Conservation (phyloP, 2,888 invertebrate genomes). For the Mayetiola destructor region DNA sequence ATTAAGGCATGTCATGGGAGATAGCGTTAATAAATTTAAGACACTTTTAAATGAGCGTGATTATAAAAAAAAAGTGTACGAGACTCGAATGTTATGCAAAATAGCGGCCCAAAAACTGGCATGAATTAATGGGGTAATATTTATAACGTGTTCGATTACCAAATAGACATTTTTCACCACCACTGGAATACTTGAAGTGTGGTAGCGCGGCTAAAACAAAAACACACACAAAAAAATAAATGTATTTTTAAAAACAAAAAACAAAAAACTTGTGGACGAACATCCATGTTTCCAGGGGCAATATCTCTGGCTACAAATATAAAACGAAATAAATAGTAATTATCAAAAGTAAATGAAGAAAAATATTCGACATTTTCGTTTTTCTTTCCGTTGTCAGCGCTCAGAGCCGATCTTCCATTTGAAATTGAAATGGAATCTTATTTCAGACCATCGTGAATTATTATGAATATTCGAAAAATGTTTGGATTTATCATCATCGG, state of each 20-base stretch:
- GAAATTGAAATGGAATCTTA: conserved; percentile 4
- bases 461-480: conserved; percentile 12
- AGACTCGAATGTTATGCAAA: background rate
- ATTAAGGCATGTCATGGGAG: conserved; percentile 6
- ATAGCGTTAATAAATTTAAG: conserved; percentile 13
- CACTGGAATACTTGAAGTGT: background rate
- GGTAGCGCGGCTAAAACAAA: background rate
- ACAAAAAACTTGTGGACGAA: background rate
- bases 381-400: background rate
- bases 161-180: conserved; percentile 10
- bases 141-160: conserved; percentile 12
- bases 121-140: conserved; percentile 10
- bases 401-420: too few species aligned
- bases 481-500: conserved; percentile 2
- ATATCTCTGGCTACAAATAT: background rate
- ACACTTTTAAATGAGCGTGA: conserved; percentile 1
- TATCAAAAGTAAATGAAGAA: background rate
- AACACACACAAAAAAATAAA: background rate
- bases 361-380: background rate
- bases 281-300: background rate
- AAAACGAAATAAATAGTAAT: conserved; percentile 9
- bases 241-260: too few species aligned
- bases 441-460: background rate
- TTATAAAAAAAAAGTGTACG: background rate
- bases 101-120: conserved; percentile 1